phyloP scores from a whole-genome alignment of 2,888 invertebrate species.

The Ligdia adustata region DNA sequence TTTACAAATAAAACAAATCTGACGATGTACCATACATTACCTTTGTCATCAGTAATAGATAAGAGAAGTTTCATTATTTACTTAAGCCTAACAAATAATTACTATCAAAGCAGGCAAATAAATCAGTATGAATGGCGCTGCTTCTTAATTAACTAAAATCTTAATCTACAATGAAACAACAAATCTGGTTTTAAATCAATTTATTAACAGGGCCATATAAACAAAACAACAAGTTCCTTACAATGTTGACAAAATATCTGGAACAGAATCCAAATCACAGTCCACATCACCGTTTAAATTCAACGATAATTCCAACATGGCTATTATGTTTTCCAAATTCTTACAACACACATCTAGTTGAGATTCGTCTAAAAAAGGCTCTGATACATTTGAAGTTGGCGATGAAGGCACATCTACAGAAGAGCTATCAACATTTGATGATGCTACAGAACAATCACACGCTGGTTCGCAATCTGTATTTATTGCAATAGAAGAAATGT shows the following conservation, averaged over 20 bases:
- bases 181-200: not conserved
- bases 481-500: not conserved
- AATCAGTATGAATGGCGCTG: too few relatives aligned
- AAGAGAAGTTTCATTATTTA: too few relatives aligned
- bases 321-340: conserved; percentile 4
- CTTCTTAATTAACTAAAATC: too few relatives aligned
- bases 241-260: not conserved
- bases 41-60: too few relatives aligned
- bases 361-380: not conserved
- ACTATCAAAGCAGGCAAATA: too few relatives aligned
- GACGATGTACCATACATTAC: too few relatives aligned
- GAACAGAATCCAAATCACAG: conserved; percentile 3
- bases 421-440: not conserved
- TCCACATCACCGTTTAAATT: not conserved
- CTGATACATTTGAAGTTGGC: not conserved
- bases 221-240: not conserved
- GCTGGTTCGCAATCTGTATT: not conserved
- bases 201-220: conserved; percentile 2
- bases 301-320: conserved; percentile 9
- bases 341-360: conserved; percentile 2
- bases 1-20: too few relatives aligned
- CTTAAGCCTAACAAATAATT: too few relatives aligned
- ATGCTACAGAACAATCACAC: not conserved
- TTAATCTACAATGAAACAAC: not conserved
- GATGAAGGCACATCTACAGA: not conserved